Conservation (phyloP, 2,113 vertebrate genomes). For the Turdus rufiventris region DNA sequence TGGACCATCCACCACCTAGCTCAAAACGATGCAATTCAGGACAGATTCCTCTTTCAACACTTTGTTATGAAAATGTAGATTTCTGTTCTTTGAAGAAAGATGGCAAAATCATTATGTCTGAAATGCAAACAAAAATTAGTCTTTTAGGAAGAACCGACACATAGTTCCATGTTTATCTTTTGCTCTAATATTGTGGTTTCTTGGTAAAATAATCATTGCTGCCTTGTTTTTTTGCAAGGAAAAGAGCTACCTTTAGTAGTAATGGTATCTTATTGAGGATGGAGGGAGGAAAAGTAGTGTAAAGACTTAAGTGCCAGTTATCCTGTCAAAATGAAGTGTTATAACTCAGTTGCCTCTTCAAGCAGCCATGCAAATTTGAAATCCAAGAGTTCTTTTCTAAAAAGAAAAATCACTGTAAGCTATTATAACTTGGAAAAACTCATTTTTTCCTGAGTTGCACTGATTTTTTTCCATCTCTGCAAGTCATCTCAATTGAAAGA, state of each 20-base stretch:
- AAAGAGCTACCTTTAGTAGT: background rate
- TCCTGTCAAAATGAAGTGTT: background rate
- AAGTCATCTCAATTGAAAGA: background rate
- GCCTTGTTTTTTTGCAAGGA: background rate
- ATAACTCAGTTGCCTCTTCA: background rate
- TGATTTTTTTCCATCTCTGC: background rate
- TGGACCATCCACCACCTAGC: background rate
- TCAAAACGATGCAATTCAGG: constrained; percentile 32
- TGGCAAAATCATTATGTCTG: constrained; percentile 40
- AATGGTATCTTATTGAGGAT: background rate
- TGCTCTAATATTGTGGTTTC: background rate
- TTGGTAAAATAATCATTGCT: background rate
- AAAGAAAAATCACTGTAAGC: background rate
- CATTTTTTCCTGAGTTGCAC: background rate
- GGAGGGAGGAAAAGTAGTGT: background rate
- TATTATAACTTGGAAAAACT: background rate
- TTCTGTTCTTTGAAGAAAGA: constrained; percentile 64
- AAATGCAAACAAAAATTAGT: constrained; percentile 35
- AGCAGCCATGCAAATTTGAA: background rate
- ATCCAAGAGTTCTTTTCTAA: background rate
- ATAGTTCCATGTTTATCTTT: background rate
- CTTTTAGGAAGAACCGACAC: background rate
- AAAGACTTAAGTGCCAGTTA: background rate
- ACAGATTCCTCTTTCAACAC: constrained; percentile 25
- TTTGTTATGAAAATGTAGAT: constrained; percentile 55